A percentile compares a stretch with the other conserved stretches of the same genome.
Evolutionary conservation across 1,140 invertebrate genomes (phyloP).

Genomic region (Holotrichia oblita): DNA sequence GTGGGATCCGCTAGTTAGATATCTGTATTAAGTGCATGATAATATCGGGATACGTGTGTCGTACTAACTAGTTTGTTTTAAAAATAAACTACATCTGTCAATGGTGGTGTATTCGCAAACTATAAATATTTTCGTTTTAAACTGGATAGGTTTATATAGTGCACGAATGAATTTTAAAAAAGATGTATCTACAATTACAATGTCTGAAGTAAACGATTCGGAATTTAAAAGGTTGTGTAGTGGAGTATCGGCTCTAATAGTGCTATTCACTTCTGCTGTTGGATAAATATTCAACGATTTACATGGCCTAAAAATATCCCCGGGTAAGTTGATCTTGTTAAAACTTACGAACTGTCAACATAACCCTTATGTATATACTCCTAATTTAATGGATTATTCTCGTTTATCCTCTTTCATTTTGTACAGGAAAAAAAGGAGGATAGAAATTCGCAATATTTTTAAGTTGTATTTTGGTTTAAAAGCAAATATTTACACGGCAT

Average conservation of each 20-base stretch:
- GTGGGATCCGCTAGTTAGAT: not conserved
- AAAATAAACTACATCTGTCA: not conserved
- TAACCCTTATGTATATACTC: not conserved
- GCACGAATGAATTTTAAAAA: not conserved
- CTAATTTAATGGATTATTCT: too few species aligned
- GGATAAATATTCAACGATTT: not conserved
- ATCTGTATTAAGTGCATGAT: too few species aligned
- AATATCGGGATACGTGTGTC: too few species aligned
- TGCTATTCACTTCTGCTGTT: not conserved
- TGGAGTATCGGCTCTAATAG: not conserved
- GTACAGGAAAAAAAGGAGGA: too few species aligned
- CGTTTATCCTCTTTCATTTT: not conserved
- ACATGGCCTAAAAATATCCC: slow-evolving; percentile 5
- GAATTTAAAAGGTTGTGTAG: too few species aligned
- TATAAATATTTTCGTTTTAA: slow-evolving; percentile 4
- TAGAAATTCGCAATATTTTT: too few species aligned
- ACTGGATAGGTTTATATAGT: slow-evolving; percentile 1
- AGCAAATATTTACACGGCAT: too few species aligned
- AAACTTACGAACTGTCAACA: not conserved
- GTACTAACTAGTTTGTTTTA: too few species aligned
- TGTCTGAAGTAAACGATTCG: too few species aligned
- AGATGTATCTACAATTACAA: too few species aligned
- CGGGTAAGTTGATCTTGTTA: not conserved
- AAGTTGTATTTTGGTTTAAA: too few species aligned
- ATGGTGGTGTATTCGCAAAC: not conserved